A percentile compares a stretch with the other conserved stretches of the same genome.
Evolutionary conservation across 1,140 invertebrate species (phyloP).

Genomic region (Telenomus remus): DNA sequence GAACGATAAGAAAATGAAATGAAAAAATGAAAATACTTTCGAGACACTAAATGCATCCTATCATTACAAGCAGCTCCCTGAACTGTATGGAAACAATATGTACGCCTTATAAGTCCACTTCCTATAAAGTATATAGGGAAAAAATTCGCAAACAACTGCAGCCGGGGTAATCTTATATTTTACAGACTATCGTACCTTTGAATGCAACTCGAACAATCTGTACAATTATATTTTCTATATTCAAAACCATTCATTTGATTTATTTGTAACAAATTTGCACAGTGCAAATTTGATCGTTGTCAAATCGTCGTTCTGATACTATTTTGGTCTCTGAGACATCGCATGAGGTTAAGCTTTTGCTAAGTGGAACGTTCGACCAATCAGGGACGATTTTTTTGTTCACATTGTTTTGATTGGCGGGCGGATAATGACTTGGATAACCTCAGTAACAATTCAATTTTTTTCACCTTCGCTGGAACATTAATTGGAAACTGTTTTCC

Average conservation of each 20-base stretch:
- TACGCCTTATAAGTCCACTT: conserved; percentile 38
- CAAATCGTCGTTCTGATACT: too few species aligned
- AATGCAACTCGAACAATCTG: conserved; percentile 30
- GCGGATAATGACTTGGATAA: background rate
- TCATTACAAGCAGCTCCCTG: conserved; percentile 24
- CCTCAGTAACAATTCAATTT: background rate
- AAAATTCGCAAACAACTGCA: conserved; percentile 41
- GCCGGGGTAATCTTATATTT: conserved; percentile 46
- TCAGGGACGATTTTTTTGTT: too few species aligned
- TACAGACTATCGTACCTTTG: conserved; percentile 36
- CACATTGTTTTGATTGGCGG: too few species aligned
- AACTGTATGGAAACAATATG: conserved; percentile 50
- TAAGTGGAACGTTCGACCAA: too few species aligned
- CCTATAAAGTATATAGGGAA: conserved; percentile 35
- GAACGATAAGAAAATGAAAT: conserved; percentile 3
- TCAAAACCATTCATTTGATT: conserved; percentile 41
- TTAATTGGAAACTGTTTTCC: background rate
- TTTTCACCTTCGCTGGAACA: background rate
- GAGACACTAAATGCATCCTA: conserved; percentile 36
- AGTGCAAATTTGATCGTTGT: background rate
- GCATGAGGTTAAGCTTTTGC: too few species aligned
- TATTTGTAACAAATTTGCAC: conserved; percentile 35
- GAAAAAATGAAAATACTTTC: conserved; percentile 20
- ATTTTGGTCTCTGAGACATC: too few species aligned
- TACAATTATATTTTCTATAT: conserved; percentile 53